A percentile compares a stretch with the other conserved stretches of the same genome.
Conservation (phyloP, 1,140 invertebrate genomes). For the Microvelia longipes region DNA sequence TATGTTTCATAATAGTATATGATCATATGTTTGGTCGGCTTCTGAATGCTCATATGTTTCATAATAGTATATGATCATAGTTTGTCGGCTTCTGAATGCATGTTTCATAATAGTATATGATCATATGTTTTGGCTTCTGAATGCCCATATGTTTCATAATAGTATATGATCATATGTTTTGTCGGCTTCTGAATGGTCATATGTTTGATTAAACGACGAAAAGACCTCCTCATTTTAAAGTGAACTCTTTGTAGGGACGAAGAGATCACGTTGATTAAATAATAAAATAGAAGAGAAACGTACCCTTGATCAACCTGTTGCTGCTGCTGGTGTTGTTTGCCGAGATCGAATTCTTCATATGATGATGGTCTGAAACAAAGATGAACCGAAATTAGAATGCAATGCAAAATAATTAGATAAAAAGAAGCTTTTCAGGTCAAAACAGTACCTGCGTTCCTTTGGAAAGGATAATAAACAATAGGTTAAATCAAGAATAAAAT, state of each 20-base stretch:
- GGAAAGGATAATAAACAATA: too few relatives aligned
- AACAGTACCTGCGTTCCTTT: too few relatives aligned
- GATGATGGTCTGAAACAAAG: slow-evolving; percentile 19
- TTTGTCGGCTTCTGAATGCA: too few relatives aligned
- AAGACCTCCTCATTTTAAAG: not conserved
- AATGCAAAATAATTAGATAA: too few relatives aligned
- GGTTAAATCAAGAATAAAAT: too few relatives aligned
- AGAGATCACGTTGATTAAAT: not conserved
- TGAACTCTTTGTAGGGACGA: not conserved
- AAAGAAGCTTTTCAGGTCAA: too few relatives aligned
- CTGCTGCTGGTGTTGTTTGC: slow-evolving; percentile 16
- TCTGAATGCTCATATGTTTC: too few relatives aligned
- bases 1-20: too few relatives aligned
- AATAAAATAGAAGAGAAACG: not conserved
- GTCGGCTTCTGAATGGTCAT: too few relatives aligned
- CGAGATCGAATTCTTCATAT: slow-evolving; percentile 23
- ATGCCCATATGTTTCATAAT: not conserved
- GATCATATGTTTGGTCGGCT: too few relatives aligned
- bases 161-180: not conserved
- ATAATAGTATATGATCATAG: too few relatives aligned
- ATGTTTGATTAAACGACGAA: not conserved
- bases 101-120: not conserved
- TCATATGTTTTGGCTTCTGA: too few relatives aligned
- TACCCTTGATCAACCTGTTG: slow-evolving; percentile 4
- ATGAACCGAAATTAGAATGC: not conserved